phyloP scores from a whole-genome alignment of 2,888 invertebrate genomes.

The Uloborus plumipes region DNA sequence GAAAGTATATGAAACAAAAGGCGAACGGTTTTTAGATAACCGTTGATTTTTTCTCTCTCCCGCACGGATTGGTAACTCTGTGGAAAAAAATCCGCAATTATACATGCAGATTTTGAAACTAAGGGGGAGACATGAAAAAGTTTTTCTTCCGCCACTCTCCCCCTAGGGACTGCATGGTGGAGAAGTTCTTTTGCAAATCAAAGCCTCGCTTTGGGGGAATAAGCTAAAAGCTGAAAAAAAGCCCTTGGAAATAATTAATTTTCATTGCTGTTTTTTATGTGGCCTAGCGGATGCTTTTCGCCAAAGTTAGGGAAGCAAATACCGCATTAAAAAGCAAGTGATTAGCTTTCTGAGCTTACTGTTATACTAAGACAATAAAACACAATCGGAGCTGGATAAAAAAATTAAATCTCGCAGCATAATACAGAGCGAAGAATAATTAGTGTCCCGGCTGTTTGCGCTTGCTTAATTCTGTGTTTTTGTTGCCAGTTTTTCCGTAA shows the following conservation, averaged over 20 bases:
- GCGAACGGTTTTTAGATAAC: constrained; percentile 16
- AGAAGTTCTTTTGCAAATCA: constrained; percentile 4
- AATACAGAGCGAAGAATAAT: constrained; percentile 11
- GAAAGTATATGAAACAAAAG: constrained; percentile 59
- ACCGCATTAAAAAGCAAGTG: constrained; percentile 52
- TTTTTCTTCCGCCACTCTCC: no score
- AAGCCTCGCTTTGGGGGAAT: neutral
- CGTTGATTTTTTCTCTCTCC: neutral
- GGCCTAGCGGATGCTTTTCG: constrained; percentile 31
- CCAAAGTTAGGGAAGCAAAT: constrained; percentile 39
- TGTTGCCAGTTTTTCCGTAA: neutral
- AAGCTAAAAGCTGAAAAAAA: constrained; percentile 6
- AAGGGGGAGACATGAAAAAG: neutral
- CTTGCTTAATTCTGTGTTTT: neutral
- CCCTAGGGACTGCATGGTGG: no score
- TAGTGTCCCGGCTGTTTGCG: neutral
- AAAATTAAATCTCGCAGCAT: constrained; percentile 17
- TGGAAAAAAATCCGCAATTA: constrained; percentile 44
- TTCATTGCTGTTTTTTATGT: constrained; percentile 46
- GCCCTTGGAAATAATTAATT: constrained; percentile 57
- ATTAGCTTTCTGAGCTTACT: constrained; percentile 42
- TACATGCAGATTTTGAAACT: constrained; percentile 61
- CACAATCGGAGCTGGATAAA: neutral
- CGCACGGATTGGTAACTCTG: constrained; percentile 6
- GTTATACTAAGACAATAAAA: constrained; percentile 46